Conservation (phyloP, 2,797 vertebrate genomes). For the Crypturellus tataupa region DNA sequence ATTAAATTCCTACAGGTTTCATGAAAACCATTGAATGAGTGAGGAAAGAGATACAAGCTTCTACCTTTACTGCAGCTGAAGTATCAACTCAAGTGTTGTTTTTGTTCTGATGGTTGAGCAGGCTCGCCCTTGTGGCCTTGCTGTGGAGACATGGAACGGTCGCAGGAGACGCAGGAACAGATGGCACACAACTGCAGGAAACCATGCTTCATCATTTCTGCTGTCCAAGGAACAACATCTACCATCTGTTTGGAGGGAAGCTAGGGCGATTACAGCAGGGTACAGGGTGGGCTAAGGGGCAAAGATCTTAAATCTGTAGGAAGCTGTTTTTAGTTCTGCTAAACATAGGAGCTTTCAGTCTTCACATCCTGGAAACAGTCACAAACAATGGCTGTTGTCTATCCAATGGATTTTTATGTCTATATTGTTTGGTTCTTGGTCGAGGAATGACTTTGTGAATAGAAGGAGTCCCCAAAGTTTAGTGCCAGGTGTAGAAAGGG, state of each 20-base stretch:
- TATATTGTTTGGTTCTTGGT: neutral
- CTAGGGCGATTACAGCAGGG: neutral
- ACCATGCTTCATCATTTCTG: neutral
- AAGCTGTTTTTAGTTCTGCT: neutral
- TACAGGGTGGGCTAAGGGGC: neutral
- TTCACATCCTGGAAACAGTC: neutral
- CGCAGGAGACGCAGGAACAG: neutral
- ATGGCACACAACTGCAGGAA: constrained; percentile 19
- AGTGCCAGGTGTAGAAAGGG: neutral
- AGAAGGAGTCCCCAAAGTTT: neutral
- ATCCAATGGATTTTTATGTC: neutral
- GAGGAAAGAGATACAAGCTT: neutral
- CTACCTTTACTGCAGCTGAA: neutral
- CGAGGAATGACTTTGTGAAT: neutral
- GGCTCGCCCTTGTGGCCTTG: neutral
- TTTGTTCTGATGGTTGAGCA: neutral
- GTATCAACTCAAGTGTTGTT: neutral
- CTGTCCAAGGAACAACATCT: neutral
- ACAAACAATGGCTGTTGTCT: neutral
- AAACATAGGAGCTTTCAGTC: neutral
- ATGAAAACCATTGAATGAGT: neutral
- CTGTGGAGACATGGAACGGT: neutral
- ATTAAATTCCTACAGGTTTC: neutral
- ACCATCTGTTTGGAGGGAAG: neutral
- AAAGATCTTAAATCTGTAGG: constrained; percentile 9